Conservation (phyloP, 2,113 vertebrate species). For the Mastomys natalensis region DNA sequence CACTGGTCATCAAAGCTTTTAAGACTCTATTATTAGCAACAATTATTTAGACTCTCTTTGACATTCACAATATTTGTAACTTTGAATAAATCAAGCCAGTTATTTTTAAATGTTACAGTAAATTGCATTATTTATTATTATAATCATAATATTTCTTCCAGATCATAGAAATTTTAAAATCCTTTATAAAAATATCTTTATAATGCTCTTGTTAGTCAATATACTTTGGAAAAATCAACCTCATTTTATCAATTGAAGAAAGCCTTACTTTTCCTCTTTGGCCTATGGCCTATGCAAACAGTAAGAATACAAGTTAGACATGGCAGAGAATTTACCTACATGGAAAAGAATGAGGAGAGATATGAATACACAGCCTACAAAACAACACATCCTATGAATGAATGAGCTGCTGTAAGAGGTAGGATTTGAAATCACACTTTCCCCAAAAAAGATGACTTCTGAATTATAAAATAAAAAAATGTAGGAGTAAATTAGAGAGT, state of each 20-base stretch:
- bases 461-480: neutral
- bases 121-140: neutral
- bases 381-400: neutral
- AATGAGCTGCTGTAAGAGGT: accelerated
- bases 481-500: neutral
- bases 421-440: neutral
- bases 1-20: neutral
- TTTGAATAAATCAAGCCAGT: neutral
- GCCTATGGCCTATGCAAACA: accelerated
- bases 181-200: neutral
- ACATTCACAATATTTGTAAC: neutral
- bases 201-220: neutral
- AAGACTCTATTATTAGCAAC: neutral
- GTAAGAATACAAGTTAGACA: neutral
- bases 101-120: neutral
- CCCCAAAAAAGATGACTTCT: neutral
- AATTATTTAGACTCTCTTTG: neutral
- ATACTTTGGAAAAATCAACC: neutral
- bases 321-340: neutral
- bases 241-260: neutral
- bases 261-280: neutral
- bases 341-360: neutral
- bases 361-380: neutral
- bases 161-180: neutral
- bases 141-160: neutral